phyloP scores from a whole-genome alignment of 2,113 vertebrate species.

The Chrysochloris asiatica region DNA sequence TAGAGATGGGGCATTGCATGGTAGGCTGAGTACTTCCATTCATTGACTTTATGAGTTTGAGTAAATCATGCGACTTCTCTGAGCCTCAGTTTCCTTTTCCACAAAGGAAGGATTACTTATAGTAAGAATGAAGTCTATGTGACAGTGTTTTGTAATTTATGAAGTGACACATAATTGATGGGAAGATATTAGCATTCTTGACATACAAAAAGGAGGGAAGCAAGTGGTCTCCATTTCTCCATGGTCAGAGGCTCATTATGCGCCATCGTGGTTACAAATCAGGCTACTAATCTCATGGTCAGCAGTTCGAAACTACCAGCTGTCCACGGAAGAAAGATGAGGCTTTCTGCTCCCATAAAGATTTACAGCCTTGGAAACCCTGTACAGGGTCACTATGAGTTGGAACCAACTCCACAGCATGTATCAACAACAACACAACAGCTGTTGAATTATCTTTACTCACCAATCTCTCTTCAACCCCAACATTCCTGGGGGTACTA shows the following conservation, averaged over 20 bases:
- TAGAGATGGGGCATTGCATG: neutral
- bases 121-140: neutral
- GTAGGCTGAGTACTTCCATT: neutral
- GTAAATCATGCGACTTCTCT: neutral
- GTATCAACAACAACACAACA: too few species aligned
- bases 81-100: neutral
- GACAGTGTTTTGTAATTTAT: neutral
- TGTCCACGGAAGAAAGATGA: too few species aligned
- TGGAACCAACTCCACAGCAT: too few species aligned
- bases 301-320: too few species aligned
- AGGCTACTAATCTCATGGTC: too few species aligned
- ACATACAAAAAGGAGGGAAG: neutral
- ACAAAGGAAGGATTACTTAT: neutral
- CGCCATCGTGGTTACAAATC: too few species aligned
- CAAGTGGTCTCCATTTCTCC: neutral
- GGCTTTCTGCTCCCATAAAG: too few species aligned
- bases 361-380: too few species aligned
- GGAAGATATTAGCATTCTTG: neutral
- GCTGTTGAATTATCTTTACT: neutral
- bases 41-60: neutral
- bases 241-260: neutral
- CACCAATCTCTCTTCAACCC: neutral
- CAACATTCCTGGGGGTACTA: fast-evolving
- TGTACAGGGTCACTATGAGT: too few species aligned
- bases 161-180: neutral